phyloP scores from a whole-genome alignment of 2,113 vertebrate species.

The Tupaia chinensis region DNA sequence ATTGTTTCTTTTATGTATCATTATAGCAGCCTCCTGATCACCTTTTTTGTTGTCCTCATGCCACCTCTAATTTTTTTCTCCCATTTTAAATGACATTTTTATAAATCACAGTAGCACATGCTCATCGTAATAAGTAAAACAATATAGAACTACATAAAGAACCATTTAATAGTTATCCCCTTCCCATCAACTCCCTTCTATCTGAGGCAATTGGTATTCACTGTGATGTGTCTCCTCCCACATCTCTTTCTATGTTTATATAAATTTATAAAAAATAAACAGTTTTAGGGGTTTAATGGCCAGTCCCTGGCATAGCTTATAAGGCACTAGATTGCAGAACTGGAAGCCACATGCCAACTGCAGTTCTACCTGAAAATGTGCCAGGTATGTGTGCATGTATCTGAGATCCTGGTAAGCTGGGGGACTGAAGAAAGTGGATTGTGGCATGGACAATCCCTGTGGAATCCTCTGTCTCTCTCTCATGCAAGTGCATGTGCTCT shows the following conservation, averaged over 20 bases:
- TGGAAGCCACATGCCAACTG: no score
- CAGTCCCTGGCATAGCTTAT: no score
- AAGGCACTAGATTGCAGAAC: no score
- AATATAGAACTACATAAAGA: conserved; percentile 3
- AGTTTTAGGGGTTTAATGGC: neutral
- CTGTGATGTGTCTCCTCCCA: neutral
- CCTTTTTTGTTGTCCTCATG: neutral
- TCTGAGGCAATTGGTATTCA: neutral
- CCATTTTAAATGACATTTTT: conserved; percentile 35
- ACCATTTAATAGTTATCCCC: neutral
- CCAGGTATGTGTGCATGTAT: no score
- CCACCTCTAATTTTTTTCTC: neutral
- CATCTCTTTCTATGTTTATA: neutral
- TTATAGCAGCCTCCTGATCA: neutral
- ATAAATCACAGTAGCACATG: neutral
- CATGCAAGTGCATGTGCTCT: no score
- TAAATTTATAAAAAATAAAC: neutral
- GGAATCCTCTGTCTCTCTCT: no score
- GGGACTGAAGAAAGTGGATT: no score
- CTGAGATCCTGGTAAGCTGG: no score
- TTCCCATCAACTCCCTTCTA: neutral
- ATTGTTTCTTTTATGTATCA: neutral
- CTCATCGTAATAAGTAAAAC: conserved; percentile 13
- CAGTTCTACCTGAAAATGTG: no score
- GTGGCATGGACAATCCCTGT: no score